Base-by-base conservation (phyloP, 2,888 invertebrate genomes). In the Beris morrisii region DNA sequence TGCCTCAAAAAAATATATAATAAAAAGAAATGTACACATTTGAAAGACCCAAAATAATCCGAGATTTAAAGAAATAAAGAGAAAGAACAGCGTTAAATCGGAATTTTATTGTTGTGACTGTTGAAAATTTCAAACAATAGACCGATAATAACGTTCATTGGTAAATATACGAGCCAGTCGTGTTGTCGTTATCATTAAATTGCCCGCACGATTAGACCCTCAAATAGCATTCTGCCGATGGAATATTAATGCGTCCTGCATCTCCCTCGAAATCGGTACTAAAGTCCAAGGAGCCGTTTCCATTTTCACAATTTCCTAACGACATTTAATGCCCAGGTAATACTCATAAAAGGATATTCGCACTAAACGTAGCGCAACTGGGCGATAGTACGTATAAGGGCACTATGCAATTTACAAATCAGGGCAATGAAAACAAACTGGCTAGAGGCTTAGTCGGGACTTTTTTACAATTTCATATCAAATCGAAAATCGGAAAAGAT, bases 181-280 rank as follows among this genome's bases (percentile, higher is more conserved):
- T 61, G 61, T 52, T 44, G 61, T 61, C 61, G 61, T 61, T 61
- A 61, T 61, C 52, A 50, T 52, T 52, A 50, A 15, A 61, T 52
- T 52, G 50, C 61, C 61, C 52, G 50, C 61, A 61, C 61, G 61
- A 61, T 61, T 61, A 61, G 61, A 52, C 50, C 50, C 61, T 50
- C 61, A 50, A 50, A 52, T 61, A 50, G 61, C 50, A 50, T 50
- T 59, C 32, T 61, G 61, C 61, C 61, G 52, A 61, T 43, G 52
- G 61, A 61, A 61, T 61, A 61, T 50, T 50, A 61, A 61, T 61
- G 58, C 13, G n/a, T n/a, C n/a, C 28, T 54, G 56, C 43, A 44
- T 32, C 32, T 11, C 52, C 9, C 52, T 12, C 32, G 31, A 30
- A 52, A 11, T 12, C 6, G n/a, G 11, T 7, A 48, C 6, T 6